Evolutionary conservation across 2,797 vertebrate species (phyloP).

Genomic region (Manis crassicaudata): DNA sequence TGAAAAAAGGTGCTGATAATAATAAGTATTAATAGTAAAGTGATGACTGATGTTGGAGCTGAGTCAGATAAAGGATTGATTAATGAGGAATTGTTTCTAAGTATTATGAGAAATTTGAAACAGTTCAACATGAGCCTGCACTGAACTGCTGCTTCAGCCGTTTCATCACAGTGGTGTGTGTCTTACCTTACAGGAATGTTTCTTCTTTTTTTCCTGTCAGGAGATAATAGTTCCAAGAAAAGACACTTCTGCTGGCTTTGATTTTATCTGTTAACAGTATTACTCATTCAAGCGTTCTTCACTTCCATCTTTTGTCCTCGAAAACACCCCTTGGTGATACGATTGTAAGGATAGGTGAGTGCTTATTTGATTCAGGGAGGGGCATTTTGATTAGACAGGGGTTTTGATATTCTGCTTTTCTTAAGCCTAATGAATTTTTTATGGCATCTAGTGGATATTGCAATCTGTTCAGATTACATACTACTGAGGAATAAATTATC

Average conservation of each 20-base stretch:
- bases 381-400: neutral
- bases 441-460: neutral
- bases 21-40: neutral
- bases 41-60: neutral
- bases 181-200: neutral
- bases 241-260: neutral
- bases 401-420: neutral
- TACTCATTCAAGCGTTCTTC: neutral
- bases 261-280: neutral
- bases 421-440: neutral
- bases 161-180: neutral
- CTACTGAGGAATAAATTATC: neutral
- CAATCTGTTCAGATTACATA: neutral
- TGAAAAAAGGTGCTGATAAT: neutral
- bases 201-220: neutral
- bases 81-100: neutral
- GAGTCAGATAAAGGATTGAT: neutral
- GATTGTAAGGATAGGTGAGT: neutral
- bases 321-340: neutral
- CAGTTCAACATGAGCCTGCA: neutral
- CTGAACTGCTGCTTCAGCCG: neutral
- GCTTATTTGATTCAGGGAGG: neutral
- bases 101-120: neutral
- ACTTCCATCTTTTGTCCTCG: neutral
- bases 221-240: neutral